Base-by-base conservation (phyloP, 2,888 invertebrate genomes). In the Hirtodrosophila alboralis region DNA sequence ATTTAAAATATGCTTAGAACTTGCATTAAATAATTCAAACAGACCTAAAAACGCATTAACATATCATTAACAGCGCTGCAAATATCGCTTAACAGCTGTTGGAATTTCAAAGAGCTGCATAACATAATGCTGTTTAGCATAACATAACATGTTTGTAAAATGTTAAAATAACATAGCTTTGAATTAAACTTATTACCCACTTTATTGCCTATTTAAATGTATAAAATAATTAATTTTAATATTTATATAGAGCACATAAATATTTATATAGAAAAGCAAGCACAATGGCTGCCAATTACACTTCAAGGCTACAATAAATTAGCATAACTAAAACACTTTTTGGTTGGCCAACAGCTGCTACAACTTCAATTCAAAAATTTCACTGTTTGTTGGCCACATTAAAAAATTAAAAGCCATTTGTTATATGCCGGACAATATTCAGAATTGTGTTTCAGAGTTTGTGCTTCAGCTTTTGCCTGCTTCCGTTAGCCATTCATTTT, bases 341-440 rank as follows among this genome's bases (percentile, higher is more conserved):
- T 10, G 40, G 14, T 6, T 16, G 49, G 49, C 4, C 49, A 47
- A 57, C 51, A 12, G 31, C 18, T 40, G 10, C 9, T 3, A 26
- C 30, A 31, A 49, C 43, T 40, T 21, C 12, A 31, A 38, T 40
- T 26, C 16, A 34, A 37, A 47, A n/a, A 33, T 27, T 45, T 44
- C 9, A 16, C 31, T 43, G 28, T 16, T 8, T 10, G 30, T 34
- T 12, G 59, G 27, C 16, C 52, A 40, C 40, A 54, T 47, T 41
- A 41, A 61, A 49, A 61, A 56, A 61, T 59, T 56, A 54, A 64
- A 60, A 63, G 40, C 47, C 53, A 64, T 70, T 69, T 54, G 43
- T 51, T 47, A 54, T 44, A 40, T 28, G 57, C 28, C 45, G 43
- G 58, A n/a, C 51, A 40, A 64, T 45, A 38, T 18, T n/a, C n/a